Base-by-base conservation (phyloP, 2,888 invertebrate species). In the Gryllus longicercus region DNA sequence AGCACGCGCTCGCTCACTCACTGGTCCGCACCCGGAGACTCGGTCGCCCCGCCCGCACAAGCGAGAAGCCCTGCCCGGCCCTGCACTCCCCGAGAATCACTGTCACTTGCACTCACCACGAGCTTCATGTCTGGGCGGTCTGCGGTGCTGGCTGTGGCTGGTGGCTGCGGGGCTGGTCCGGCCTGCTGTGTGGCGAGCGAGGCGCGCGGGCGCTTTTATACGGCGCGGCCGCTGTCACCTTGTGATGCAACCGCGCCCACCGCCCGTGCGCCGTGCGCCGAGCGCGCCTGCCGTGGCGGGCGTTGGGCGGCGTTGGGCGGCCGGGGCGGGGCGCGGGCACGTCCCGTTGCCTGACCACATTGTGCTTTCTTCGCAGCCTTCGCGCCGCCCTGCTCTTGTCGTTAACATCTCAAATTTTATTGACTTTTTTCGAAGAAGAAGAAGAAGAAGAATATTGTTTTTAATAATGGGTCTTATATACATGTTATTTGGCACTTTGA, bases 171-270 rank as follows among this genome's bases (percentile, higher is more conserved):
- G 63, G 63, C 63, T 63, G 63, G 63, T 63, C 63, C 63, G 63
- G n/a, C 63, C 63, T 63, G 63, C 63, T 63, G 63, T 63, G 63
- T 63, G 63, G 63, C 63, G 63, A 63, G n/a, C 63, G 63, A n/a
- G 16, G 63, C 16, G 14, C 63, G 63, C 14, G 63, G 4, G 63
- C 63, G n/a, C n/a, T 14, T n/a, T 63, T 63, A 18, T 63, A 63
- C 8, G n/a, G 16, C 3, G 63, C 63, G 63, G 38, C 63, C 63
- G 63, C 63, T 63, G 63, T 63, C 63, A 63, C 63, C 63, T 63
- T 63, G 63, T 63, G 63, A 63, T 16, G 63, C 63, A 63, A 63
- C 63, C 63, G 63, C 63, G 63, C 63, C 63, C 63, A 63, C 63
- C 63, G 63, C 63, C 38, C 38, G 38, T 8, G 38, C 38, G 38